Conservation (phyloP, 2,113 vertebrate genomes). For the Chelonoidis abingdonii region DNA sequence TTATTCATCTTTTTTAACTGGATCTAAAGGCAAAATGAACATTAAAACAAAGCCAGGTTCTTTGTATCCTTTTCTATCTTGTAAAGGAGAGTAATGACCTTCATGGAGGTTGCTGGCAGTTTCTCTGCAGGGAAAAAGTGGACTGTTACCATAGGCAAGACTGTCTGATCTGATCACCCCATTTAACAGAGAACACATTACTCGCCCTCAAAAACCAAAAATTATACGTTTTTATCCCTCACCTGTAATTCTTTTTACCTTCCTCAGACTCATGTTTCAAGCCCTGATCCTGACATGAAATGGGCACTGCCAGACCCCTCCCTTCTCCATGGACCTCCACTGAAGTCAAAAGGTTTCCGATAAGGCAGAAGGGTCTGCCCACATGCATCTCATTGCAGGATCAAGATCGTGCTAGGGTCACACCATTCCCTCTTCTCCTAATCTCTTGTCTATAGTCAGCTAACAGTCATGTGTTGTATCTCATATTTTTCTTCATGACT, state of each 20-base stretch:
- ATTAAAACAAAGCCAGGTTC: not conserved
- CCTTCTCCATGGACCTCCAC: not conserved
- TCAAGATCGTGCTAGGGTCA: not conserved
- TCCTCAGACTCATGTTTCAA: not conserved
- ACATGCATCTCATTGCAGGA: not conserved
- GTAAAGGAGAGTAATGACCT: not conserved
- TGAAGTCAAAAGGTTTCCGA: not conserved
- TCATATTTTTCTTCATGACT: not conserved
- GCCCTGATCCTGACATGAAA: not conserved
- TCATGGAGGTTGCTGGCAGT: conserved; percentile 1
- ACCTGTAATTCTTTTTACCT: not conserved
- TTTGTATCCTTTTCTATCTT: not conserved
- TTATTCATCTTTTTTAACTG: conserved; percentile 1
- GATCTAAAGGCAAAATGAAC: not conserved
- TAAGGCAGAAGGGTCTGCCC: not conserved
- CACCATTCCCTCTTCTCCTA: not conserved
- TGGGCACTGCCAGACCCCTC: not conserved
- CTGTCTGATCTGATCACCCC: not conserved
- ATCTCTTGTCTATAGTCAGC: not conserved
- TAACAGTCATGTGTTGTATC: not conserved
- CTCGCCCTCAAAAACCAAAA: not conserved
- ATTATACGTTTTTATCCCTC: not conserved
- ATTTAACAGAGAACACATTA: not conserved
- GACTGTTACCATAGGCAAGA: not conserved
- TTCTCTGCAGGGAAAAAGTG: not conserved